Base-by-base conservation (phyloP, 2,797 vertebrate species). In the Hippopotamyrus pictus region DNA sequence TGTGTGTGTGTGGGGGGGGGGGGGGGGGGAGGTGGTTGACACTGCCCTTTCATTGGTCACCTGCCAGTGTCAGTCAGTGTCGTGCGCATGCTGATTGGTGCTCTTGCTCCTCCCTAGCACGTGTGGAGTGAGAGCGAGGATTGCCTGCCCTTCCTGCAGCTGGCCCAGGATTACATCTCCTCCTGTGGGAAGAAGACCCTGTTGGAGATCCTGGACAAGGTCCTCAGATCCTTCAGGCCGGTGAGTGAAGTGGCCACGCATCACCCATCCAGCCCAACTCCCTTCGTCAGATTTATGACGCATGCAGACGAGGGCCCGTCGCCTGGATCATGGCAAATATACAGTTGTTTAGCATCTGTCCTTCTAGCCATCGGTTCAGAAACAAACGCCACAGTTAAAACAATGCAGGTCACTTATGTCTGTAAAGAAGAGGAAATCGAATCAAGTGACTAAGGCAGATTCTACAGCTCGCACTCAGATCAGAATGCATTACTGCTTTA, bases 71-170 rank as follows among this genome's bases (percentile, higher is more conserved):
- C 88, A 53, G 44, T 53, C 44, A 50, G 9, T 86, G 9, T 86
- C 3, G 11, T 33, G 14, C 4, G 4, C 50, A 2, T 4, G 51
- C 62, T 73, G 46, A 37, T 50, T 62, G 73, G 53, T 82, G 51
- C 53, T 14, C 14, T 76, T 76, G 29, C 69, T 76, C 69, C 69
- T 76, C 14, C 69, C 69, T 41, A 99, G 98, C 98, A 99, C 0
- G 98, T 99, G 92, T 99, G 98, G 98, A 99, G 98, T 1, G 98
- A 99, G 94, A 99, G 98, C 2, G 98, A 99, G 94, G 98, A 99
- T 94, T 99, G 98, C 94, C 96, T 99, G 91, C 98, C 98, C 84
- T 99, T 98, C 92, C 95, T 99, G 90, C 98, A 99, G 94, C 94
- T 99, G 0, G 98, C 98, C 1, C 98, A 99, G 94, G 98, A 99